Evolutionary conservation across 2,113 vertebrate genomes (phyloP), one percentile per base, ranked within the genome.

Genomic region (Cathartes aura): DNA sequence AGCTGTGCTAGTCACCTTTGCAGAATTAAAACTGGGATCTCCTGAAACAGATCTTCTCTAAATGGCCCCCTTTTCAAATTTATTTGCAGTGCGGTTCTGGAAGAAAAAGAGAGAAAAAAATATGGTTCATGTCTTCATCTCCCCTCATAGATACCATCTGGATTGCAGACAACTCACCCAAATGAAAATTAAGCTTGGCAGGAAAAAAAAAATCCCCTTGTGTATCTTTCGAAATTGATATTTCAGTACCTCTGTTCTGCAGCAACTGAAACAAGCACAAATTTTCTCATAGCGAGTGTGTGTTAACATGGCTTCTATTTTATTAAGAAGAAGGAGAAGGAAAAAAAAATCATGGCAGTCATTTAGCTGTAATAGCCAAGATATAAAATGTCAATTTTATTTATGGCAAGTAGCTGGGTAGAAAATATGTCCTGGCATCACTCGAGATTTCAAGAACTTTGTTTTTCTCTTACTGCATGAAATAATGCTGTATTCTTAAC

Each of bases 381-480:
- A 97, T 97, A 96, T 95, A 97, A 97, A 97, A 96, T 97, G 93
- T 97, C 96, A 97, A 87, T 88, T 97, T 97, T 97, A 97, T 97
- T 97, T 97, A 97, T 94, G 96, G 97, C 84, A 97, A 97, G 96
- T 96, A 95, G 82, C 92, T 97, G 97, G 93, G 93, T 94, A 97
- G 97, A 94, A 97, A 97, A 96, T 96, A 97, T 97, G 97, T 93
- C 87, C 92, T 97, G 97, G 96, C 96, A 90, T 96, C 78, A 72
- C 58, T 91, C 53, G 85, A 94, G 82, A 96, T 97, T 97, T 97
- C 87, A 97, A 96, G 82, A 97, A 97, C 95, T 97, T 93, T 97
- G 84, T 97, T 96, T 96, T 94, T 87, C 90, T 93, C 84, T 76
- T 88, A 47, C 66, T 95, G 66, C 95, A 95, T 94, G 91, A 96